Base-by-base conservation (phyloP, 2,797 vertebrate species). In the Decapterus maruadsi region DNA sequence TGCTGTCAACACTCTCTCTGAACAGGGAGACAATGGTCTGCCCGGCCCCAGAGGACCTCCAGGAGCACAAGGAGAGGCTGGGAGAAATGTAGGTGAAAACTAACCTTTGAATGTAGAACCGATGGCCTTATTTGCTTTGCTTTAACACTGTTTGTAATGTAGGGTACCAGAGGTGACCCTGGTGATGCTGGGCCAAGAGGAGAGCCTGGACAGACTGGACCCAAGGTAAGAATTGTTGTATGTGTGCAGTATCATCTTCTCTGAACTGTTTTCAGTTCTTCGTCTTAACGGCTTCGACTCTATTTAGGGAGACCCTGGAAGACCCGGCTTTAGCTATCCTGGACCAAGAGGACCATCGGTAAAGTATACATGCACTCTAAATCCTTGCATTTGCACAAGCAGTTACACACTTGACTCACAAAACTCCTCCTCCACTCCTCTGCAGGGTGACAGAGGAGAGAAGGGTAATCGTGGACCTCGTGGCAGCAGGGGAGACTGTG, bases 251-350 rank as follows among this genome's bases (percentile, higher is more conserved):
- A 31, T 36, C 51, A 1, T 69, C 17, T 34, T 81, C 36, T 31
- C 53, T 51, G 9, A 3, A 45, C 2, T 19, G 10, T 63, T 72
- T 2, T 65, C 34, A 60, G 13, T 22, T 59, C 14, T 36, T 69
- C 68, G 17, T 77, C 48, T 53, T 81, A 34, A 83, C 50, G 36
- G 3, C 75, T 48, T 38, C 40, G 42, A 93, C 2, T 83, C 62
- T 29, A 72, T 83, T 20, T 89, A 99, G 98, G 98, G 98, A 57
- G 96, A 95, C 36, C 4, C 20, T 0, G 98, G 98, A 86, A 96
- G 98, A 91, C 95, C 96, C 84, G 98, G 98, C 61, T 98, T 99
- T 87, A 97, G 95, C 90, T 99, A 97, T 80, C 96, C 96, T 13
- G 98, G 98, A 84, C 77, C 95, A 60, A 95, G 97, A 92, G 98